phyloP scores from a whole-genome alignment of 2,113 vertebrate species.

The Corythoichthys intestinalis region DNA sequence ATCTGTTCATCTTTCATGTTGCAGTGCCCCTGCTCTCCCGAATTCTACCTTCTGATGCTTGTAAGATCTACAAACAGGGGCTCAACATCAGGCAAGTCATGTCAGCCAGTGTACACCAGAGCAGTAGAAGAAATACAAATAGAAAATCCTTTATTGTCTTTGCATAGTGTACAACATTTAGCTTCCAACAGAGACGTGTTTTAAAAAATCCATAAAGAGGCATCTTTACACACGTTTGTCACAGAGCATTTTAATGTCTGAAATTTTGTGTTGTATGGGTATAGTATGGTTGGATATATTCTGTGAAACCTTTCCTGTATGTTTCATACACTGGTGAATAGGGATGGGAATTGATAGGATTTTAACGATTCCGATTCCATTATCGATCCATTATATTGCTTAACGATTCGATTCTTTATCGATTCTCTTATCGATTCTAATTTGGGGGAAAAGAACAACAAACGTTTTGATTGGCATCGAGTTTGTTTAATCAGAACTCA shows the following conservation, averaged over 20 bases:
- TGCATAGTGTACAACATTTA: background rate
- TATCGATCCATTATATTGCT: no score
- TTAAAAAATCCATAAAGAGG: no score
- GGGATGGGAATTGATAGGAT: conserved; percentile 18
- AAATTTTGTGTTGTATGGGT: no score
- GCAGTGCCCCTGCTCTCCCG: conserved; percentile 98
- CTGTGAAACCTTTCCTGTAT: conserved; percentile 28
- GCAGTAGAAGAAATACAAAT: background rate
- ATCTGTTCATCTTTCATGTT: conserved; percentile 33
- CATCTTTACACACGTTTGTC: no score
- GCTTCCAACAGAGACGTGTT: background rate
- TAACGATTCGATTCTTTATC: no score
- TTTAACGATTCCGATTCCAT: no score
- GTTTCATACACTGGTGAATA: conserved; percentile 44
- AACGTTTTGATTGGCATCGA: no score
- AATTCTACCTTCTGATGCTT: conserved; percentile 98
- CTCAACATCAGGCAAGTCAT: conserved; percentile 92
- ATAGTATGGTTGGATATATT: background rate
- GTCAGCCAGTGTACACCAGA: conserved; percentile 1
- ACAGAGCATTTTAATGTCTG: no score
- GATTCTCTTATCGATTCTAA: no score
- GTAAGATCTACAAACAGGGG: conserved; percentile 99
- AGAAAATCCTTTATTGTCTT: background rate
- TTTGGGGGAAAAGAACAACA: no score
- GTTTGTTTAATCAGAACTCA: no score